Evolutionary conservation across 2,888 invertebrate species (phyloP).

Genomic region (Mythimna ferrago): DNA sequence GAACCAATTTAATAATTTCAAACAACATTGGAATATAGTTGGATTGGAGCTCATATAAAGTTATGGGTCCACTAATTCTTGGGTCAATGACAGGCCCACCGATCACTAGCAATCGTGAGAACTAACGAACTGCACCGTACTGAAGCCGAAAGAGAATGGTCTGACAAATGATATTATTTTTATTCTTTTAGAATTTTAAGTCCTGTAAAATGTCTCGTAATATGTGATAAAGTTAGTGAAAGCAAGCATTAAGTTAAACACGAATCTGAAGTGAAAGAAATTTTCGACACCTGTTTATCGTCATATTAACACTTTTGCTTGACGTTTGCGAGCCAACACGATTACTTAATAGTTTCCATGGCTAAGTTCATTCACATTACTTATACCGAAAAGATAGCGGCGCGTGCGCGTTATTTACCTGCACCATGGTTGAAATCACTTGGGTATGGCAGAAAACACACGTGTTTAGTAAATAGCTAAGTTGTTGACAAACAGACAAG

Average conservation of each 20-base stretch:
- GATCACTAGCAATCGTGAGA: conserved; percentile 67
- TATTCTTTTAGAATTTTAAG: conserved; percentile 28
- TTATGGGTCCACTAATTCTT: conserved; percentile 58
- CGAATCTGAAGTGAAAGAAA: conserved; percentile 29
- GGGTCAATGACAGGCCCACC: conserved; percentile 71
- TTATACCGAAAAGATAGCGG: conserved; percentile 16
- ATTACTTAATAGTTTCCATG: conserved; percentile 30
- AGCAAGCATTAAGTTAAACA: conserved; percentile 27
- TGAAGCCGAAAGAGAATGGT: conserved; percentile 60
- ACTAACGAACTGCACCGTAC: conserved; percentile 50
- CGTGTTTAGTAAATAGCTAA: conserved; percentile 39
- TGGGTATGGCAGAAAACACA: background rate
- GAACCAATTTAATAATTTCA: conserved; percentile 33
- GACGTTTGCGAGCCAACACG: conserved; percentile 10
- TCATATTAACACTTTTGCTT: conserved; percentile 31
- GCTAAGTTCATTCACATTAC: conserved; percentile 41
- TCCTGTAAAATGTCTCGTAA: conserved; percentile 22
- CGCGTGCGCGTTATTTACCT: conserved; percentile 20
- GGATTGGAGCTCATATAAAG: conserved; percentile 41
- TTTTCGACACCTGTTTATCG: conserved; percentile 23
- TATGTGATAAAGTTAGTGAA: conserved; percentile 45
- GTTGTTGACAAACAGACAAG: conserved; percentile 24
- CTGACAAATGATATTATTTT: conserved; percentile 24
- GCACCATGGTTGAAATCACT: background rate
- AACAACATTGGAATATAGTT: conserved; percentile 31